These are phyloP conservation scores for Porites divaricata DNA, from an alignment of 92 coral and sea anemone species.

Conservation along the genomic window DNA sequence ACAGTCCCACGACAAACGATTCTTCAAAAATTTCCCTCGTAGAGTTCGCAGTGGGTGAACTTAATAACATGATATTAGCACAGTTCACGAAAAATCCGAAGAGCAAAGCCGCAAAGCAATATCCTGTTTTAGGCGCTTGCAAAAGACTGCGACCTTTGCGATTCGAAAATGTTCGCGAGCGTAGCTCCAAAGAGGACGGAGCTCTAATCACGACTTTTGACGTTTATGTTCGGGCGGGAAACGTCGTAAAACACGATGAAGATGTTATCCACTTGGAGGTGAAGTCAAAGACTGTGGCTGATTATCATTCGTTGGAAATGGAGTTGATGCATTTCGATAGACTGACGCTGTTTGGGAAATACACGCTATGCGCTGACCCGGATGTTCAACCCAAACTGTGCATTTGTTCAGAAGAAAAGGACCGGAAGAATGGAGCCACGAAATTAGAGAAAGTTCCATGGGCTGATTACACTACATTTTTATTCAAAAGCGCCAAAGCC, in stretches of 20 bases:
- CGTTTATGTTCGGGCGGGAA: conserved; percentile 47
- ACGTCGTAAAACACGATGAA: conserved; percentile 51
- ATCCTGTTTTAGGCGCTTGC: conserved; percentile 55
- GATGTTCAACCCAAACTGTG: conserved; percentile 76
- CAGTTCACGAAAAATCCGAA: conserved; percentile 18
- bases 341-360: conserved; percentile 70
- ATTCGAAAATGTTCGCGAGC: conserved; percentile 79
- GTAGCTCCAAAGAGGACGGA: conserved; percentile 66
- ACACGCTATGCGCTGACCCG: conserved; percentile 77
- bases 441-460: conserved; percentile 18
- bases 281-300: conserved; percentile 51
- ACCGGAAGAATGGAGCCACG: neutral
- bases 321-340: conserved; percentile 77
- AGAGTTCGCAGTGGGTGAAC: conserved; percentile 91
- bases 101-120: neutral
- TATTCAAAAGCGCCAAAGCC: neutral
- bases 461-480: conserved; percentile 20
- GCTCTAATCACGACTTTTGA: conserved; percentile 69
- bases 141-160: conserved; percentile 70
- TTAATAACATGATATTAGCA: conserved; percentile 71
- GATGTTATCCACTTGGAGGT: conserved; percentile 75
- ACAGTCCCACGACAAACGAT: conserved; percentile 77
- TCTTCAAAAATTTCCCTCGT: conserved; percentile 70
- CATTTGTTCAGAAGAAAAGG: conserved; percentile 59
- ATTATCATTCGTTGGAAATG: conserved; percentile 65